Base-by-base conservation (phyloP, 2,113 vertebrate genomes). In the Vulpes vulpes region DNA sequence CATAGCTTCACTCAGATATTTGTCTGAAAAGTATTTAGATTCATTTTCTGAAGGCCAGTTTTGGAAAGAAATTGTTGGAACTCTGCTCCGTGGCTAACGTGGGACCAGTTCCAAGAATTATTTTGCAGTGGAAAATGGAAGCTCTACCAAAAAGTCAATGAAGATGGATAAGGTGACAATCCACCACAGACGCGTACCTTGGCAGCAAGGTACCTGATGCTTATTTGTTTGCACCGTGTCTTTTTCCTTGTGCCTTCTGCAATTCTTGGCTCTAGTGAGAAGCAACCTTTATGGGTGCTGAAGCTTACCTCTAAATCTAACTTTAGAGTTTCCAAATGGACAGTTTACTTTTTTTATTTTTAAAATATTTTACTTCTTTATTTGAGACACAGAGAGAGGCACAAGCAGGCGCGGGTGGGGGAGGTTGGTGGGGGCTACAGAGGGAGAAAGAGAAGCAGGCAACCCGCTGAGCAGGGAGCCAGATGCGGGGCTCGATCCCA, bases 31-130 rank as follows among this genome's bases (percentile, higher is more conserved):
- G 43, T 35, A 95, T 97, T 79, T 69, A 55, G 23, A 65, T 95
- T 94, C 15, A 64, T 87, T 95, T 97, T 97, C 69, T 87, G 69
- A 89, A 89, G 78, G 55, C 3, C n/a, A 71, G n/a, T 73, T 87
- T 95, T 71, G 49, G 53, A 93, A 89, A 91, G 30, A 69, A 96
- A 67, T 83, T 27, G 64, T 90, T 90, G 35, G 93, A 96, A 87
- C 25, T 82, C 43, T 87, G 64, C 74, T 91, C 78, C 95, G 67
- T 64, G 57, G 64, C 80, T 84, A 71, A 25, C 1, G 27, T 12
- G 20, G 20, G 76, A 71, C 19, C 5, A 15, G 38, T 53, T 81
- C 60, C 30, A 59, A 82, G 89, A 81, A 81, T 9, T 59, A 81
- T 87, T 89, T 55, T 69, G 23, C 38, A 85, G 35, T 49, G 69